phyloP scores from a whole-genome alignment of 2,888 invertebrate genomes.

The Eupithecia vulgata region DNA sequence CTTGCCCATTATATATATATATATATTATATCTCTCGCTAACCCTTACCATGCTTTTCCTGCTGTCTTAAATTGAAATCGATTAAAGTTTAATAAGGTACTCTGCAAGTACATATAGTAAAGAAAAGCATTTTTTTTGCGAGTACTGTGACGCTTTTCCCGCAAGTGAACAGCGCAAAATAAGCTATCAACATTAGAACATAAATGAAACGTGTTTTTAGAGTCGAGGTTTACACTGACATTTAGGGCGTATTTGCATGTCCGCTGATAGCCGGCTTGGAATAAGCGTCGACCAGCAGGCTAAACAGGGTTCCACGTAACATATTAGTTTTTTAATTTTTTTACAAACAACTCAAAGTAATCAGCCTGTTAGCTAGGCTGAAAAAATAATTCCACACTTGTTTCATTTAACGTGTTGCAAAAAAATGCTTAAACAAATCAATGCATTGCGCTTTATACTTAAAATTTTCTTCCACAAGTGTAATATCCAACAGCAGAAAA shows the following conservation, averaged over 20 bases:
- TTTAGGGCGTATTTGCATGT: slow-evolving; percentile 31
- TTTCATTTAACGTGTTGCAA: not conserved
- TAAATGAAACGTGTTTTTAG: slow-evolving; percentile 13
- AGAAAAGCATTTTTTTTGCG: too few relatives aligned
- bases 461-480: not conserved
- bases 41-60: not conserved
- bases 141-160: too few relatives aligned
- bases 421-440: not conserved
- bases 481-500: not conserved
- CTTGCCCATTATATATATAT: not conserved
- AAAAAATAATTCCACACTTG: not conserved
- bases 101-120: too few relatives aligned
- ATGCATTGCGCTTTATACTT: not conserved
- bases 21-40: not conserved
- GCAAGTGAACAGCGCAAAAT: not conserved
- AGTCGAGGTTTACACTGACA: slow-evolving; percentile 13
- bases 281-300: not conserved
- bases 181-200: not conserved
- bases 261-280: slow-evolving; percentile 7
- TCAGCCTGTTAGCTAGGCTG: too few relatives aligned
- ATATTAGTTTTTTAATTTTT: too few relatives aligned
- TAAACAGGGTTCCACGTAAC: not conserved
- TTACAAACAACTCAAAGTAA: not conserved
- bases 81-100: not conserved
- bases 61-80: not conserved